Base-by-base conservation (phyloP, 2,888 invertebrate genomes). In the Tiphia femorata region DNA sequence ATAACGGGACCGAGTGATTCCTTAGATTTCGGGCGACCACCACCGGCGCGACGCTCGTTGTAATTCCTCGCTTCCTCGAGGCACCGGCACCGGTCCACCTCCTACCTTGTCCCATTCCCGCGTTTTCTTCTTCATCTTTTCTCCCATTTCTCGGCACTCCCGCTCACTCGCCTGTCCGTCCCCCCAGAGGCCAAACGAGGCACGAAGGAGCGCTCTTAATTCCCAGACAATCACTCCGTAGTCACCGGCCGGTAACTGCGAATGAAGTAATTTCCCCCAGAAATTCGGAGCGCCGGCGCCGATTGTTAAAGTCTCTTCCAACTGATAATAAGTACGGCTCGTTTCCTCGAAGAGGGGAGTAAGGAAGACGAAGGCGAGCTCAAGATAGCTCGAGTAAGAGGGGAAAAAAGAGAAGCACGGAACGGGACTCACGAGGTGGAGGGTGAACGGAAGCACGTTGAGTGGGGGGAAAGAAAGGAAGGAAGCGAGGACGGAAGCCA, bases 161-260 rank as follows among this genome's bases (percentile, higher is more conserved):
- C 33, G 33, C 12, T 33, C n/a, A n/a, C n/a, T n/a, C n/a, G n/a
- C n/a, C n/a, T n/a, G n/a, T n/a, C n/a, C n/a, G n/a, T n/a, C n/a
- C n/a, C n/a, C n/a, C n/a, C n/a, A n/a, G n/a, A n/a, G 35, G 33
- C 10, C 33, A 23, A 33, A 35, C 27, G 51, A 47, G 30, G 29
- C 20, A 23, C 46, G 46, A 38, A n/a, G 40, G 12, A 21, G n/a
- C 25, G 49, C 50, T 51, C 51, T 59, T 41, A 56, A 51, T 57
- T 49, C 40, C 44, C 10, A 46, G 41, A 37, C 51, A 57, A 56
- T 60, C 38, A 3, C 12, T 33, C 16, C 41, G 12, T 12, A 21
- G 3, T 7, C 6, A 7, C 1, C 12, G 21, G 12, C 12, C 2
- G 33, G 33, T 2, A 27, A 29, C 14, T 35, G 21, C 19, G 42